Evolutionary conservation across 2,113 vertebrate species (phyloP).

Genomic region (Notiomystis cincta): DNA sequence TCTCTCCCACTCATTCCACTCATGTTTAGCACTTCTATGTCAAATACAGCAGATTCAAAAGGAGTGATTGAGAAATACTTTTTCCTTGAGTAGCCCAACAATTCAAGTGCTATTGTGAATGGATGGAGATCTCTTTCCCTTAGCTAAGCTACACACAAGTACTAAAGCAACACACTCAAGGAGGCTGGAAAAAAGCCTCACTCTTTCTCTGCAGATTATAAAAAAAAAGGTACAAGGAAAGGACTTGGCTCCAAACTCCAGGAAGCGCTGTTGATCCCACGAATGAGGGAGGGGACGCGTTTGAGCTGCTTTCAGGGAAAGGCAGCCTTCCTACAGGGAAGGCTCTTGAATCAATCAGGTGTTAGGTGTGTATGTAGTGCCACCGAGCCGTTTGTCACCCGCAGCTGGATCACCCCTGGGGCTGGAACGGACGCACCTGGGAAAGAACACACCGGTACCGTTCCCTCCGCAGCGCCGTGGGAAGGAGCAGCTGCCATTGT

Average conservation of each 20-base stretch:
- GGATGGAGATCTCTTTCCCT: background rate
- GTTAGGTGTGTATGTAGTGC: background rate
- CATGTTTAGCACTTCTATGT: background rate
- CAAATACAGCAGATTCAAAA: background rate
- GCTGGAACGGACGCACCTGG: background rate
- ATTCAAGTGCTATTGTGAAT: background rate
- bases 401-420: background rate
- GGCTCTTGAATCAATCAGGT: background rate
- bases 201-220: background rate
- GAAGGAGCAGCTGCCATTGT: constrained; percentile 19
- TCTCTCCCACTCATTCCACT: background rate
- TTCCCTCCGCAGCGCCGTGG: fast-evolving
- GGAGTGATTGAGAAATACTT: background rate
- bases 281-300: fast-evolving
- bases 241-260: fast-evolving
- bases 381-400: background rate
- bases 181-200: background rate
- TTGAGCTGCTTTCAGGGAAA: background rate
- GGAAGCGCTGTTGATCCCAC: background rate
- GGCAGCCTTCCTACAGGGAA: background rate
- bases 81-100: background rate
- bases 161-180: background rate
- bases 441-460: background rate
- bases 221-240: background rate
- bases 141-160: background rate